Evolutionary conservation across 1,140 invertebrate species (phyloP).

Genomic region (Cherax destructor): DNA sequence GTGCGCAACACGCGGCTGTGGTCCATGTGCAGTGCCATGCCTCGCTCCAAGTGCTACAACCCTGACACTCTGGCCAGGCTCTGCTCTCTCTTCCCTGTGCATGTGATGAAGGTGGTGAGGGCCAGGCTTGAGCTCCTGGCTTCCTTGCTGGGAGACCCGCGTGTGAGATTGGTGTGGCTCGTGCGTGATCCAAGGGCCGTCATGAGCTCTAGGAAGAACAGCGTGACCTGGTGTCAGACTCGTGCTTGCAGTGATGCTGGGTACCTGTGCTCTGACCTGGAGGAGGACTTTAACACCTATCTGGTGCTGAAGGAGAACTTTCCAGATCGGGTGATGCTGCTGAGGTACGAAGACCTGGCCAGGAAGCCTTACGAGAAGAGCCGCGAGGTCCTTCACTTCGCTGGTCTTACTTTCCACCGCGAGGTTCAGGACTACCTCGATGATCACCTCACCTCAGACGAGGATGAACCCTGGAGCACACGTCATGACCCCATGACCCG

Average conservation of each 20-base stretch:
- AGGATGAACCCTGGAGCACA: constrained; percentile 88
- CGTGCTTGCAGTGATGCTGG: constrained; percentile 72
- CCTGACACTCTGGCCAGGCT: constrained; percentile 70
- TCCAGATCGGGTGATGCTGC: constrained; percentile 69
- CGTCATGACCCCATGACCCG: constrained; percentile 87
- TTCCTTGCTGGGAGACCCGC: constrained; percentile 32
- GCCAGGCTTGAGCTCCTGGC: constrained; percentile 67
- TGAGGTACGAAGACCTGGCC: constrained; percentile 74
- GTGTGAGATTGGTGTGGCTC: constrained; percentile 73
- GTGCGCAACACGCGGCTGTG: constrained; percentile 72
- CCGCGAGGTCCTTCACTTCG: constrained; percentile 72
- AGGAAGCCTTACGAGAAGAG: constrained; percentile 72
- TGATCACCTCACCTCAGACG: constrained; percentile 86
- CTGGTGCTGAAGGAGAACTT: constrained; percentile 70
- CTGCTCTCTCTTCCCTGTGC: constrained; percentile 72
- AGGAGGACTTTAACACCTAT: constrained; percentile 70
- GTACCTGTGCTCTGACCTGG: constrained; percentile 73
- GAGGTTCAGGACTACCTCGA: constrained; percentile 85
- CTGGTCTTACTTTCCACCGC: constrained; percentile 83
- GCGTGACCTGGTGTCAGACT: constrained; percentile 74
- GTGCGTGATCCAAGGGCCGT: constrained; percentile 74
- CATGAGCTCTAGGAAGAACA: constrained; percentile 73
- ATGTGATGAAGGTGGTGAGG: constrained; percentile 72
- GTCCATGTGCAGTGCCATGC: constrained; percentile 71
- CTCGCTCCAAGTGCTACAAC: constrained; percentile 71